These are phyloP conservation scores for Endomychus coccineus DNA, from an alignment of 2,888 invertebrate species.

Conservation along the genomic window DNA sequence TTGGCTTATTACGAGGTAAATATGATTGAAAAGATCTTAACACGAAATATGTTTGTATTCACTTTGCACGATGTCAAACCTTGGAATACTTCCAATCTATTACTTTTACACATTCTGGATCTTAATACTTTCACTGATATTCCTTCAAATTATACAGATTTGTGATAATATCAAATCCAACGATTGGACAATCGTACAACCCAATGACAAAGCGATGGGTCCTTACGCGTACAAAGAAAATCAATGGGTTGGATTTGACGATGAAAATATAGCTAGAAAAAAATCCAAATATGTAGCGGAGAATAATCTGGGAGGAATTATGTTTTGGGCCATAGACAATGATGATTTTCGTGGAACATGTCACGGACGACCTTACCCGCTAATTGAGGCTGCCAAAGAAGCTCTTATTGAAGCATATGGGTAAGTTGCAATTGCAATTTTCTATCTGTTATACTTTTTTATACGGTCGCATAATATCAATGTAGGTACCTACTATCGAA, in stretches of 20 bases:
- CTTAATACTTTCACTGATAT: not conserved
- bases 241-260: conserved; percentile 93
- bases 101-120: too few species aligned
- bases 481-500: not conserved
- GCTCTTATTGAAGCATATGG: conserved; percentile 59
- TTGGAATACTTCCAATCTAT: too few species aligned
- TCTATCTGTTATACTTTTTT: too few species aligned
- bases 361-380: conserved; percentile 76
- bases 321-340: conserved; percentile 92
- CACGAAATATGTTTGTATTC: too few species aligned
- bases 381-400: conserved; percentile 87
- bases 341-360: conserved; percentile 91
- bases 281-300: conserved; percentile 83
- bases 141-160: conserved; percentile 56
- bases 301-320: conserved; percentile 79
- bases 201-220: conserved; percentile 76
- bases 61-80: too few species aligned
- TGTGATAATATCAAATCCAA: conserved; percentile 71
- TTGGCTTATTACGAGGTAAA: conserved; percentile 84
- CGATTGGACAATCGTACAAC: conserved; percentile 78
- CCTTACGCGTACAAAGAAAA: conserved; percentile 82
- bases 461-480: not conserved
- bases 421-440: conserved; percentile 51
- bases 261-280: conserved; percentile 70
- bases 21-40: conserved; percentile 5